Percentiles rank a stretch among this genome's conserved stretches.
Evolutionary conservation across 1,140 invertebrate genomes (phyloP).

Genomic region (Gryon sp.): DNA sequence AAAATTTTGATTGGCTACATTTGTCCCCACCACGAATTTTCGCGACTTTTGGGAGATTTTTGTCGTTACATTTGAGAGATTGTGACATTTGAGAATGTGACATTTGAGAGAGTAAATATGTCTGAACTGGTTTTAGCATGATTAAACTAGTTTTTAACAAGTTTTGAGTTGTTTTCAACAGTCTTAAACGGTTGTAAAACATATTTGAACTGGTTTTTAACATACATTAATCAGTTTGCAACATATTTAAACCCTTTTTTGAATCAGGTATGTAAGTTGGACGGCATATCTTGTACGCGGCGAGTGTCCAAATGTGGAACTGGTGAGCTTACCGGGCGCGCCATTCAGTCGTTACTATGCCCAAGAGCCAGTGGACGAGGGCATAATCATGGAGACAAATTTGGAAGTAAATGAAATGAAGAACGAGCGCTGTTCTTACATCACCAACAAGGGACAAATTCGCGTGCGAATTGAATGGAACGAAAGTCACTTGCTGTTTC

Average conservation of each 20-base stretch:
- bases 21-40: too few relatives aligned
- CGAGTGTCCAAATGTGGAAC: slow-evolving; percentile 80
- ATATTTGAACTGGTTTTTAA: too few relatives aligned
- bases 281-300: slow-evolving; percentile 85
- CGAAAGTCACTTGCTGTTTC: slow-evolving; percentile 90
- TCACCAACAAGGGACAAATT: slow-evolving; percentile 88
- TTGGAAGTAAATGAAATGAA: slow-evolving; percentile 89
- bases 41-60: too few relatives aligned
- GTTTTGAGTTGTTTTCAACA: too few relatives aligned
- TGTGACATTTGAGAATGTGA: too few relatives aligned
- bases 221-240: neutral
- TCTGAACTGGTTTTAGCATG: too few relatives aligned
- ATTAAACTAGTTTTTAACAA: too few relatives aligned
- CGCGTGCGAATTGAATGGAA: slow-evolving; percentile 92
- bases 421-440: slow-evolving; percentile 86
- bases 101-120: too few relatives aligned
- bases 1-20: too few relatives aligned
- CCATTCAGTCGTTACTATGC: slow-evolving; percentile 92
- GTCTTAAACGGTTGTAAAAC: too few relatives aligned
- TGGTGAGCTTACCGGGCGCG: slow-evolving; percentile 84
- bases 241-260: neutral
- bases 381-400: slow-evolving; percentile 91
- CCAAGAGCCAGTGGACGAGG: slow-evolving; percentile 90
- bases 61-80: too few relatives aligned
- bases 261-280: slow-evolving; percentile 87